Conservation (phyloP, 2,888 invertebrate species). For the Halictus ligatus region DNA sequence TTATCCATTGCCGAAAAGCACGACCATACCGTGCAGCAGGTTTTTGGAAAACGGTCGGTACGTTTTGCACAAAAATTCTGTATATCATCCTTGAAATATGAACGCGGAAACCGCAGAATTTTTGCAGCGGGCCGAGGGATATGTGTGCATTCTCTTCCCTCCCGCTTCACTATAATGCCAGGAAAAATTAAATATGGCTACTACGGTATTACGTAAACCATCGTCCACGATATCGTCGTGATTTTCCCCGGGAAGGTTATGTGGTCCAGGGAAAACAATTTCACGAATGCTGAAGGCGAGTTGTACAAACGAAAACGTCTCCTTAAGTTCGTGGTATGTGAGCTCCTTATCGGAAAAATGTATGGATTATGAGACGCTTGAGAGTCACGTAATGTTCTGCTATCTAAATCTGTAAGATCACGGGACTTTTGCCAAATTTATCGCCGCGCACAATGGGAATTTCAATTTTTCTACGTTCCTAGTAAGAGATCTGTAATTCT, state of each 20-base stretch:
- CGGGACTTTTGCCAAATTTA: conserved; percentile 38
- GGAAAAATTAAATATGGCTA: neutral
- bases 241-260: neutral
- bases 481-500: neutral
- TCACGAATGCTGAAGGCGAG: conserved; percentile 24
- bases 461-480: conserved; percentile 37
- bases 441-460: conserved; percentile 34
- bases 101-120: neutral
- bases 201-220: neutral
- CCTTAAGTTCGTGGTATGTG: conserved; percentile 39
- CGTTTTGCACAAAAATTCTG: neutral
- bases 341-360: conserved; percentile 51
- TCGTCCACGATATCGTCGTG: neutral
- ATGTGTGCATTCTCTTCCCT: neutral
- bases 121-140: neutral
- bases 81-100: neutral
- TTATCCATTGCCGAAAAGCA: neutral
- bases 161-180: neutral
- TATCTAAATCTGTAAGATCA: conserved; percentile 51
- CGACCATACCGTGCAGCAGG: neutral
- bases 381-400: conserved; percentile 50
- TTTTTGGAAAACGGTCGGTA: neutral
- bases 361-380: conserved; percentile 48
- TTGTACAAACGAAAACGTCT: conserved; percentile 38
- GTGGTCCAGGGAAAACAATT: conserved; percentile 20